Evolutionary conservation across 2,113 vertebrate species (phyloP).

Genomic region (Indicator maculatus): DNA sequence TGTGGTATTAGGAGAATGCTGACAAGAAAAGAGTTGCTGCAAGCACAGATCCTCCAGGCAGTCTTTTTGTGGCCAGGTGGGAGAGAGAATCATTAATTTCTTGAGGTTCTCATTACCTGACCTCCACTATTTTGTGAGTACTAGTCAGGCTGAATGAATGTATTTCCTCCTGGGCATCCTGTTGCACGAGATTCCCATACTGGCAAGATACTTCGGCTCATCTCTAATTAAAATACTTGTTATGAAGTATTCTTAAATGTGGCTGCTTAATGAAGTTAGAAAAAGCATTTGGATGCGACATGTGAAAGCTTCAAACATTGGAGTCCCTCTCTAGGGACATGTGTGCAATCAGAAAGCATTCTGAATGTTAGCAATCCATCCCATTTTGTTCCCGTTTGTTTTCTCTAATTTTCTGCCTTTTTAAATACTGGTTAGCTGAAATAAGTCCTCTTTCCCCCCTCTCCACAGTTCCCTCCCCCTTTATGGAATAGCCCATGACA

Average conservation of each 20-base stretch:
- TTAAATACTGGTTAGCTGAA: conserved; percentile 4
- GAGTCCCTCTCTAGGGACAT: conserved; percentile 73
- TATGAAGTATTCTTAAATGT: conserved; percentile 75
- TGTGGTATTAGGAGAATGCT: not conserved
- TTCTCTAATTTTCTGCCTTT: conserved; percentile 59
- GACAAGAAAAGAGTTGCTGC: not conserved
- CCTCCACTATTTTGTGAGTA: not conserved
- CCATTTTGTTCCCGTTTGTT: conserved; percentile 62
- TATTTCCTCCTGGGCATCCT: not conserved
- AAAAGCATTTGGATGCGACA: conserved; percentile 75
- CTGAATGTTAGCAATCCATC: conserved; percentile 42
- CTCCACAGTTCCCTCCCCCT: not conserved
- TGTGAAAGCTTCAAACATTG: conserved; percentile 70
- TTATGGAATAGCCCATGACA: conserved; percentile 47
- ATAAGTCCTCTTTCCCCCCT: not conserved
- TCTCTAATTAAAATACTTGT: conserved; percentile 79
- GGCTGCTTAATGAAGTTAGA: conserved; percentile 79
- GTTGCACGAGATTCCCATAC: not conserved
- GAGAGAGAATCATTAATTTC: conserved; percentile 15
- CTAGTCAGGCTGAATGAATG: not conserved
- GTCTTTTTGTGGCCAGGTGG: not conserved
- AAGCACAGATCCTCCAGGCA: not conserved
- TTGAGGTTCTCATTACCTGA: not conserved
- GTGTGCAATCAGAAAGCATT: conserved; percentile 63
- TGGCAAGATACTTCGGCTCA: conserved; percentile 21